Percentiles rank a stretch among this genome's conserved stretches.
Conservation (phyloP, 2,888 invertebrate species). For the Eudasyphora cyanicolor region DNA sequence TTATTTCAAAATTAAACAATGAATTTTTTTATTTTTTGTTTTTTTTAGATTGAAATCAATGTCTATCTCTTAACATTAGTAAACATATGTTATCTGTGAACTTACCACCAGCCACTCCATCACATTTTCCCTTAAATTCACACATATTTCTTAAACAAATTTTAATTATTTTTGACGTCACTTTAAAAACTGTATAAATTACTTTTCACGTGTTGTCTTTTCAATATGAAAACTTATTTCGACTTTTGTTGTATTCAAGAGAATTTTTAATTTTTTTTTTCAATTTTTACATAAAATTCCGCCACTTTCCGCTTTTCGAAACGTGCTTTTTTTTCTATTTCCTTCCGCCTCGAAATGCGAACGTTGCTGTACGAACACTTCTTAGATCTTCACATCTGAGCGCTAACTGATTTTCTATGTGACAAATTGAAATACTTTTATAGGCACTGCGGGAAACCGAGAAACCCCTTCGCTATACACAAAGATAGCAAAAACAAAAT, state of each 20-base stretch:
- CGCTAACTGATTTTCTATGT: conserved; percentile 64
- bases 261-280: neutral
- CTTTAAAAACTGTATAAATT: neutral
- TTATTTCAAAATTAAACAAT: too few relatives aligned
- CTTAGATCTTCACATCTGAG: conserved; percentile 60
- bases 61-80: neutral
- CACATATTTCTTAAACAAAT: conserved; percentile 67
- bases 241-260: neutral
- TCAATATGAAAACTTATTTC: neutral
- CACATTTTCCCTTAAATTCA: conserved; percentile 65
- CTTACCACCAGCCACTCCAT: conserved; percentile 60
- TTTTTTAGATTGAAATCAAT: neutral
- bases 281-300: neutral
- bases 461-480: neutral
- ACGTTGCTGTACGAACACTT: conserved; percentile 36
- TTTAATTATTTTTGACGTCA: conserved; percentile 13
- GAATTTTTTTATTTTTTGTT: neutral
- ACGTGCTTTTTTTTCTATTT: neutral
- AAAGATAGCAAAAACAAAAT: conserved; percentile 43
- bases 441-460: conserved; percentile 30
- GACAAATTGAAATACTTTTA: conserved; percentile 60
- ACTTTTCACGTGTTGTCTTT: neutral
- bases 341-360: neutral
- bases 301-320: conserved; percentile 6
- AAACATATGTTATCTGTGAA: conserved; percentile 8